These are phyloP conservation scores for Drosophila lutescens DNA, from an alignment of 2,888 invertebrate species.

Conservation along the genomic window DNA sequence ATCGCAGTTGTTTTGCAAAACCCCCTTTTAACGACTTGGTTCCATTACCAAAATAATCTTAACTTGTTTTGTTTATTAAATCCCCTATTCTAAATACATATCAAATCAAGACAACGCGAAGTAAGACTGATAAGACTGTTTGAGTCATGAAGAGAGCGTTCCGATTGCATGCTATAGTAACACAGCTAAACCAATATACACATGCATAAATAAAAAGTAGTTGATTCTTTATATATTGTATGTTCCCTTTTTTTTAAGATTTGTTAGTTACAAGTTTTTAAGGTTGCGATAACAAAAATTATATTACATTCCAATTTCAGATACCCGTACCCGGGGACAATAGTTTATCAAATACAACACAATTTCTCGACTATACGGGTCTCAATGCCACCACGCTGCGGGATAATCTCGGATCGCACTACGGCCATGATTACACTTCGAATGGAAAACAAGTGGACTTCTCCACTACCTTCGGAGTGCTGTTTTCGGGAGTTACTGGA, in stretches of 20 bases:
- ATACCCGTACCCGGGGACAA: slow-evolving; percentile 92
- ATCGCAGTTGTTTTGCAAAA: background rate
- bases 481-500: slow-evolving; percentile 99
- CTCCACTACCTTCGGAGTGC: slow-evolving; percentile 97
- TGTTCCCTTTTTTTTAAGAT: no score
- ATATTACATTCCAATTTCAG: slow-evolving; percentile 84
- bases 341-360: slow-evolving; percentile 86
- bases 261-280: no score
- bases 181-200: background rate
- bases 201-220: no score
- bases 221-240: no score
- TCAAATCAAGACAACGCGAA: background rate
- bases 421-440: slow-evolving; percentile 91
- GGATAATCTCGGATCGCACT: slow-evolving; percentile 91
- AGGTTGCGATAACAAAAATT: background rate
- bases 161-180: background rate
- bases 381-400: slow-evolving; percentile 89
- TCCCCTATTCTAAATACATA: background rate
- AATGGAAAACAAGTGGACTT: slow-evolving; percentile 90
- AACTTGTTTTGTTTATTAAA: background rate
- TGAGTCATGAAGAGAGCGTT: slow-evolving; percentile 10
- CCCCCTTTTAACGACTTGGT: background rate
- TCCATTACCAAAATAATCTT: no score
- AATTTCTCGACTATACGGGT: slow-evolving; percentile 90
- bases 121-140: slow-evolving; percentile 3